These are phyloP conservation scores for Hozukius guyotensis DNA, from an alignment of 2,797 vertebrate genomes.

Conservation along the genomic window DNA sequence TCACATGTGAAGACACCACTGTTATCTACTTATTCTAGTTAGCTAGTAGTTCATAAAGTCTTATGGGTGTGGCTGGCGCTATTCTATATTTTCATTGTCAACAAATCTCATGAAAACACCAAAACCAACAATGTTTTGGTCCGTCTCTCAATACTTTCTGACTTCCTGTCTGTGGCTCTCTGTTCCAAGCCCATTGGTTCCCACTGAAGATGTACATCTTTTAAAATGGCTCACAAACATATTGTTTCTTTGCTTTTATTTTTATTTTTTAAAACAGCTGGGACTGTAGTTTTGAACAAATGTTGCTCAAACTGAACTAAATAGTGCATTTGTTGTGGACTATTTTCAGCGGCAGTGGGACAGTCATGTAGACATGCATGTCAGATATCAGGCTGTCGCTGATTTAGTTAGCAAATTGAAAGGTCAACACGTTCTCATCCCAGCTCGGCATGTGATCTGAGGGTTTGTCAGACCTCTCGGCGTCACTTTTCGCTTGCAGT, in stretches of 20 bases:
- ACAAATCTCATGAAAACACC: conserved; percentile 37
- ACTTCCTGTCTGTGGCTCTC: not conserved
- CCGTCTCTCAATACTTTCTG: not conserved
- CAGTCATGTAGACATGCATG: not conserved
- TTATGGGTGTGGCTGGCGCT: not conserved
- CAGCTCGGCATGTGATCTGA: too few relatives aligned
- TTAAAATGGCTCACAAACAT: not conserved
- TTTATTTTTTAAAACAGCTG: not conserved
- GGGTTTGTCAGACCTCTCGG: too few relatives aligned
- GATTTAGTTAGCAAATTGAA: not conserved
- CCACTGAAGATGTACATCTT: not conserved
- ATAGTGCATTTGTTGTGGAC: too few relatives aligned
- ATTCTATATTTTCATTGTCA: conserved; percentile 27
- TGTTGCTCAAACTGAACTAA: not conserved
- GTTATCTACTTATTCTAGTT: conserved; percentile 50
- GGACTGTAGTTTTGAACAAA: not conserved
- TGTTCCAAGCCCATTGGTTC: not conserved
- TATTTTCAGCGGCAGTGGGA: not conserved
- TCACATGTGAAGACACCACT: conserved; percentile 62
- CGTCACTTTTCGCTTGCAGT: too few relatives aligned
- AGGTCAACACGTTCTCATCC: not conserved
- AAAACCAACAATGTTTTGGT: conserved; percentile 4
- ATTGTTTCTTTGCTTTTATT: not conserved
- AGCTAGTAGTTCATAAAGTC: conserved; percentile 31
- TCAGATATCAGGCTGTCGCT: not conserved